Conservation (phyloP, 1,140 invertebrate species). For the Megathymus violae region DNA sequence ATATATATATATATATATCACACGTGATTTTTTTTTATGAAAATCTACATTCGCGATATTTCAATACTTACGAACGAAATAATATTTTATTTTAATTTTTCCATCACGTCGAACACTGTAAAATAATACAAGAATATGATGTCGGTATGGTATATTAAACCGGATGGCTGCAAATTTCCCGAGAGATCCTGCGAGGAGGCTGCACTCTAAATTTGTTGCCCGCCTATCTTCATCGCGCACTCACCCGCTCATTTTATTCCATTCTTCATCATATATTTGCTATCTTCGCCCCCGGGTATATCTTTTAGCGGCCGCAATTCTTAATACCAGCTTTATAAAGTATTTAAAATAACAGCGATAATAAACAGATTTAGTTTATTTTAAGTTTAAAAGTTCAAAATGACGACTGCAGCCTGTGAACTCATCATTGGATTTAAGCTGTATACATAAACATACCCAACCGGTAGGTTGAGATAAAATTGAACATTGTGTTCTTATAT, state of each 20-base stretch:
- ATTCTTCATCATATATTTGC: conserved; percentile 7
- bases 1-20: too few relatives aligned
- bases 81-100: neutral
- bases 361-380: too few relatives aligned
- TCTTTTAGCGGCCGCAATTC: neutral
- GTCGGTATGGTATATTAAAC: conserved; percentile 17
- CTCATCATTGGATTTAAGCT: too few relatives aligned
- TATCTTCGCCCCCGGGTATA: neutral
- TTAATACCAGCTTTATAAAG: too few relatives aligned
- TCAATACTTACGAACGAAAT: neutral
- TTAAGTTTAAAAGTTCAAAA: too few relatives aligned
- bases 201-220: conserved; percentile 31
- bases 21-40: too few relatives aligned
- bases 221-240: conserved; percentile 28
- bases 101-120: conserved; percentile 15
- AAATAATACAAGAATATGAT: conserved; percentile 28
- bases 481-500: too few relatives aligned
- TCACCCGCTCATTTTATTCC: conserved; percentile 15
- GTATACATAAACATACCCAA: too few relatives aligned
- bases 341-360: neutral
- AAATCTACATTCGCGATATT: neutral
- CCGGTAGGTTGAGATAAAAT: too few relatives aligned
- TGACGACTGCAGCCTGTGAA: too few relatives aligned
- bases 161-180: conserved; percentile 33
- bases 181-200: conserved; percentile 22